Conservation (phyloP, 1,140 invertebrate genomes). For the Eurosta solidaginis region DNA sequence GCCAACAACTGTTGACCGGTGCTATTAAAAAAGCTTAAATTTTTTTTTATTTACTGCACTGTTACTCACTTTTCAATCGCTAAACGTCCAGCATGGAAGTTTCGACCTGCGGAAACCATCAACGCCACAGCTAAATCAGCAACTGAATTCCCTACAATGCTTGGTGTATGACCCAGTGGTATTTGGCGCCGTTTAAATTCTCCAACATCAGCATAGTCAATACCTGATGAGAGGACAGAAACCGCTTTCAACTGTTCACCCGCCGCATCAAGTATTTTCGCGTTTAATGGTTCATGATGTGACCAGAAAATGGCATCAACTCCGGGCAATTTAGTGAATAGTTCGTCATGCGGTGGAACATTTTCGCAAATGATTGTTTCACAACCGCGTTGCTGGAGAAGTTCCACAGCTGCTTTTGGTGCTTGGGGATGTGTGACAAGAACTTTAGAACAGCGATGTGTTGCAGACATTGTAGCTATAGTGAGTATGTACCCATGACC, state of each 20-base stretch:
- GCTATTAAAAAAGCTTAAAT: slow-evolving; percentile 30
- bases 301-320: slow-evolving; percentile 73
- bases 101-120: slow-evolving; percentile 72
- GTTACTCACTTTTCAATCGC: slow-evolving; percentile 65
- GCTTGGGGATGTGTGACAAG: slow-evolving; percentile 60
- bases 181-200: slow-evolving; percentile 71
- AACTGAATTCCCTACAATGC: slow-evolving; percentile 78
- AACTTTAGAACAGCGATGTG: too few relatives aligned
- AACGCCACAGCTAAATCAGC: slow-evolving; percentile 83
- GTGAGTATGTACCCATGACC: too few relatives aligned
- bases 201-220: slow-evolving; percentile 72
- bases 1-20: too few relatives aligned
- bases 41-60: not conserved
- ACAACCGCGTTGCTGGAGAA: slow-evolving; percentile 53
- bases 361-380: slow-evolving; percentile 52
- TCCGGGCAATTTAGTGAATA: slow-evolving; percentile 67
- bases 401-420: slow-evolving; percentile 55
- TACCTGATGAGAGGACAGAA: slow-evolving; percentile 85
- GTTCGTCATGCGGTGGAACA: slow-evolving; percentile 60
- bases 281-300: slow-evolving; percentile 73
- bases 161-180: slow-evolving; percentile 78
- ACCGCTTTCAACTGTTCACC: slow-evolving; percentile 82
- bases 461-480: slow-evolving; percentile 33
- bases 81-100: slow-evolving; percentile 73
- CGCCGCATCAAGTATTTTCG: slow-evolving; percentile 68